Base-by-base conservation (phyloP, 2,888 invertebrate genomes). In the Drosophila prostipennis region DNA sequence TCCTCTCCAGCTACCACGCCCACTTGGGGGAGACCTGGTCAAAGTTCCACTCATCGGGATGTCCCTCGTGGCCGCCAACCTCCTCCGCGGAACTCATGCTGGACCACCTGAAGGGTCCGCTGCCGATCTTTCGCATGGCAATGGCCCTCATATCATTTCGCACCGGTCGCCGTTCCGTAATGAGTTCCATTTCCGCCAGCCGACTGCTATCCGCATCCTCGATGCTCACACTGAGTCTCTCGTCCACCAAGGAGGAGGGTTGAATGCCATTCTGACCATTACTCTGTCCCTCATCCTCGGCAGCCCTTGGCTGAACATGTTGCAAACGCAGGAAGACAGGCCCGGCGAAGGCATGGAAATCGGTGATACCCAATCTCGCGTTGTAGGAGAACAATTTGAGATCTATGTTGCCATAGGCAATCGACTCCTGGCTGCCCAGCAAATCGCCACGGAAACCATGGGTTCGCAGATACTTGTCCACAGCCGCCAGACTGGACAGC, bases 381-480 rank as follows among this genome's bases (percentile, higher is more conserved):
- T 90, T 91, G 71, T 90, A 92, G 19, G 91, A 90, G 78, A 91
- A 92, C 29, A 92, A 77, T 64, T 92, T 92, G 16, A 92, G 83
- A 68, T 92, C 92, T 42, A 91, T 92, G 60, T 92, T 92, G 37
- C 92, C 92, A 78, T 91, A 92, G 3, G 92, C 91, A 48, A 91
- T 89, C 1, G 90, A 89, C 55, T 91, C 87, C 0, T 91, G 91
- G 6, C 89, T 91, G 3, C 89, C 91, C 34, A 91, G 72, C 23
- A 92, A 79, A 80, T 92, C 92, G 0, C 92, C 92, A 2, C 92
- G 91, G 69, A 92, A 92, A 26, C 91, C 91, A 32, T 89, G 89
- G 3, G 83, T 80, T 14, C 90, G 87, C 61, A 92, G 67, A 46
- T 82, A 90, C 52, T 87, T 89, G 7, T 91, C 92, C n/a, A 92